phyloP scores from a whole-genome alignment of 2,797 vertebrate species.

The Xenops minutus region DNA sequence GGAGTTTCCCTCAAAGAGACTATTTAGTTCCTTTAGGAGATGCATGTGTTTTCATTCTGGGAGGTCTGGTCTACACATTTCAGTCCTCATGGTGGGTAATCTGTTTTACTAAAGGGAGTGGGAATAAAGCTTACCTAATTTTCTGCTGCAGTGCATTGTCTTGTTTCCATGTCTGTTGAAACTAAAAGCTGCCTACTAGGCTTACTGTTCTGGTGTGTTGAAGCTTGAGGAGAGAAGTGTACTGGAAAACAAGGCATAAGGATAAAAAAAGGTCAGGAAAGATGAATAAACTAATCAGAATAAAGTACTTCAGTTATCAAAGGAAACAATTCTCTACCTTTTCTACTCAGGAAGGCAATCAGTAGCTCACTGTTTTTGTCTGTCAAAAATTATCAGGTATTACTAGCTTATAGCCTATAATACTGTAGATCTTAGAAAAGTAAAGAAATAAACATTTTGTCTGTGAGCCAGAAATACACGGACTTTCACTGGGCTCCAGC shows the following conservation, averaged over 20 bases:
- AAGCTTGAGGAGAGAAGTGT: background rate
- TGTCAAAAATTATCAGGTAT: background rate
- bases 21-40: background rate
- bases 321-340: background rate
- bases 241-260: background rate
- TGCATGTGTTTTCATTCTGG: background rate
- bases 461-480: background rate
- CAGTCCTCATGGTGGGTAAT: background rate
- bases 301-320: background rate
- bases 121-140: conserved; percentile 41
- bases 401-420: background rate
- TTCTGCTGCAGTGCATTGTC: conserved; percentile 16
- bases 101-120: conserved; percentile 24
- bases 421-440: background rate
- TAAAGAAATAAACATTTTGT: background rate
- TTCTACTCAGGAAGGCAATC: background rate
- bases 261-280: background rate
- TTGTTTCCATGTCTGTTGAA: background rate
- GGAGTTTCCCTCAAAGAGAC: background rate
- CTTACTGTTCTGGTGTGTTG: background rate
- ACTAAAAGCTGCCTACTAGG: background rate
- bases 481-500: background rate
- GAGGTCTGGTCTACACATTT: background rate
- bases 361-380: background rate
- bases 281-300: background rate